phyloP scores from a whole-genome alignment of 2,888 invertebrate species.

The Ochlodes sylvanus region DNA sequence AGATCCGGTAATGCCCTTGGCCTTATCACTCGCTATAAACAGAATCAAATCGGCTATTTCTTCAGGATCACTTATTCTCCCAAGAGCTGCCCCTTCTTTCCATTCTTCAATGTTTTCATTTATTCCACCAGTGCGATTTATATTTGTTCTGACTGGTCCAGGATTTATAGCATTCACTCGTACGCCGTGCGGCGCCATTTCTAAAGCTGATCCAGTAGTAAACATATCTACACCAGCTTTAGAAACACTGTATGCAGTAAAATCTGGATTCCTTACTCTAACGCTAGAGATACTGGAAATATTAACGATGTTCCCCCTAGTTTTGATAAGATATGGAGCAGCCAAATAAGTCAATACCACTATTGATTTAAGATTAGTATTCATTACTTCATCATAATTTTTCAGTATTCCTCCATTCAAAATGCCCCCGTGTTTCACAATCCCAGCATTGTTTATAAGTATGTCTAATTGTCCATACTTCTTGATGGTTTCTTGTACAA shows the following conservation, averaged over 20 bases:
- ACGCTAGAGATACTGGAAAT: slow-evolving; percentile 54
- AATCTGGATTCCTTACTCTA: background rate
- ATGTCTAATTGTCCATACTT: slow-evolving; percentile 57
- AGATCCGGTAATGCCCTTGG: slow-evolving; percentile 51
- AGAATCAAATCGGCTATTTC: slow-evolving; percentile 52
- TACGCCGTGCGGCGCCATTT: slow-evolving; percentile 48
- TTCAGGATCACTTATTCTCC: slow-evolving; percentile 48
- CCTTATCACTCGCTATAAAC: slow-evolving; percentile 53
- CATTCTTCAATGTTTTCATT: slow-evolving; percentile 74
- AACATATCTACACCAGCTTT: slow-evolving; percentile 18
- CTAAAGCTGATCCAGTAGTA: slow-evolving; percentile 9
- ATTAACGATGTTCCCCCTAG: slow-evolving; percentile 60
- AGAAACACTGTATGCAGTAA: slow-evolving; percentile 1
- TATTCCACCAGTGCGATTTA: slow-evolving; percentile 65
- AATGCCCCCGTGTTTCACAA: slow-evolving; percentile 43
- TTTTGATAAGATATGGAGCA: slow-evolving; percentile 51
- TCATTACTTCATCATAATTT: slow-evolving; percentile 52
- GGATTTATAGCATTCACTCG: slow-evolving; percentile 52
- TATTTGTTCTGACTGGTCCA: slow-evolving; percentile 59
- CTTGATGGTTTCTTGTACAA: slow-evolving; percentile 51
- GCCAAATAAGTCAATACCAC: slow-evolving; percentile 52
- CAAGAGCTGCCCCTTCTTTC: slow-evolving; percentile 43
- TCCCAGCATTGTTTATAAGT: slow-evolving; percentile 58
- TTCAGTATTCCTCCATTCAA: slow-evolving; percentile 48
- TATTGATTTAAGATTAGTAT: slow-evolving; percentile 52